A percentile compares a stretch with the other conserved stretches of the same genome.
phyloP scores from a whole-genome alignment of 2,888 invertebrate species.

The Allacma fusca region DNA sequence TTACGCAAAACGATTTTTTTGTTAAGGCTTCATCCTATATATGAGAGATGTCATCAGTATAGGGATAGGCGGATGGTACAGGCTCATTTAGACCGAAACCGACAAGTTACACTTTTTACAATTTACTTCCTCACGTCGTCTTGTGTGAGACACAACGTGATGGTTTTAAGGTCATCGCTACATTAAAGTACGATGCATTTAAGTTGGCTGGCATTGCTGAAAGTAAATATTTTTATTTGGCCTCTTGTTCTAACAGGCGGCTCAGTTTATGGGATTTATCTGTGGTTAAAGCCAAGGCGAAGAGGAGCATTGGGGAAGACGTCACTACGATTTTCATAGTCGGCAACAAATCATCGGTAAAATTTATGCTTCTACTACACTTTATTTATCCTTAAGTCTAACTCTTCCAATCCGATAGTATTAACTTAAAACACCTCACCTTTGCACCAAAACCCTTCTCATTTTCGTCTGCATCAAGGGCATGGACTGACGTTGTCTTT shows the following conservation, averaged over 20 bases:
- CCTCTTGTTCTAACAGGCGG: not conserved
- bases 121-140: not conserved
- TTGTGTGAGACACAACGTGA: not conserved
- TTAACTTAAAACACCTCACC: too few species aligned
- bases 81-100: conserved; percentile 11
- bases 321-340: conserved; percentile 70
- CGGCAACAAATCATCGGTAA: conserved; percentile 75
- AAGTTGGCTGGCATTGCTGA: not conserved
- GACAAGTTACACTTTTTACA: not conserved
- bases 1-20: not conserved
- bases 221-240: not conserved
- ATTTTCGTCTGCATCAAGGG: too few species aligned
- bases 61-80: not conserved
- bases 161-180: not conserved
- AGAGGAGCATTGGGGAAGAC: conserved; percentile 49
- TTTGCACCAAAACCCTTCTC: too few species aligned
- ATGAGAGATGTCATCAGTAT: not conserved
- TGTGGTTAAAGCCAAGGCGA: conserved; percentile 34
- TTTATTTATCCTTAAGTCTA: too few species aligned
- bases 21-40: not conserved
- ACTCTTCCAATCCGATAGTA: too few species aligned
- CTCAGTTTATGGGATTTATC: conserved; percentile 33
- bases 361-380: conserved; percentile 60
- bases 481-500: too few species aligned
- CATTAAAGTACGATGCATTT: not conserved